Evolutionary conservation across 92 coral and sea anemone genomes (phyloP), one percentile per base, ranked within the genome.

Genomic region (Actinernus sp.): DNA sequence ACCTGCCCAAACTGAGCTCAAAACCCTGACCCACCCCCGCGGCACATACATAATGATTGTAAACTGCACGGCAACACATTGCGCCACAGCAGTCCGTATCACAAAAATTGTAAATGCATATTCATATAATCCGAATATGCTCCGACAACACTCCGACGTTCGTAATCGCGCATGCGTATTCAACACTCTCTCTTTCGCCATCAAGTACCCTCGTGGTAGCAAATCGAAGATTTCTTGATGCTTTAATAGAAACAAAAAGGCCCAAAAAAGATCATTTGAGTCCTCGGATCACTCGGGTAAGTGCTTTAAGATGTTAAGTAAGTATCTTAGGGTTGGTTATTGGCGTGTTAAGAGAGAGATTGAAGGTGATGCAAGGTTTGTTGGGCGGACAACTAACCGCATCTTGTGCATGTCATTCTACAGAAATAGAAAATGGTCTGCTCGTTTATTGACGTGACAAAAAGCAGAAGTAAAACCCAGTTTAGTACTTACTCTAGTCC

Each of bases 181-280:
- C 5, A 21, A 26, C 29, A 13, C 29, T 16, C 55, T 70, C 92
- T 91, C 89, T 86, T 83, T 78, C 88, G 92, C 92, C 92, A 87
- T 82, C 82, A 90, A 92, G 82, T 84, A 94, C 87, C 97, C 97
- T 94, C 98, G 97, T 94, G 97, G 89, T 75, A 36, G 49, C 75
- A 48, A 68, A 68, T 61, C 71, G 74, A 90, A 80, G 52, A 68
- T 19, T 54, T 55, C 67, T 93, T 79, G 88, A 92, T 94, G 97
- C 82, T 79, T 73, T 70, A 81, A 87, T 90, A 86, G 83, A 78
- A 50, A 47, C 68, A 67, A 22, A 55, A 53, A 12, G 72, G 19
- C 75, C 69, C 46, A 17, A 34, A 55, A 65, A 45, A 56, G 25
- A 27, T 20, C 52, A 36, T 55, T 66, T 16, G 21, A 49, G 46